Evolutionary conservation across 2,113 vertebrate genomes (phyloP).

Genomic region (Petrocephalus zakoni): DNA sequence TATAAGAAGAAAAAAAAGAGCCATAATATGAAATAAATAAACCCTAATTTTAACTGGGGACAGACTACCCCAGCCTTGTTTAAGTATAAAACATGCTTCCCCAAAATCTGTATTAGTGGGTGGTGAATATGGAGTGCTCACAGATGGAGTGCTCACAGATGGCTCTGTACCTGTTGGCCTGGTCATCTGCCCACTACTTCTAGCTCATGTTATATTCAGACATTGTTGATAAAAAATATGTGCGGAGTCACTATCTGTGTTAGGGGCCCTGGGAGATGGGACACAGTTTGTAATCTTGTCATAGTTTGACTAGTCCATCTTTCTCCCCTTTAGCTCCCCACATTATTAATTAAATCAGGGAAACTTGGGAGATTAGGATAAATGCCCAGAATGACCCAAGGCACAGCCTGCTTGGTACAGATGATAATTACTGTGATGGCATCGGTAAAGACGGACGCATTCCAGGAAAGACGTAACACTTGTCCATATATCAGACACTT

Average conservation of each 20-base stretch:
- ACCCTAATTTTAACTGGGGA: neutral
- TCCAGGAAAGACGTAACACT: constrained; percentile 15
- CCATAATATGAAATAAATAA: neutral
- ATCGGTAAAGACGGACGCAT: neutral
- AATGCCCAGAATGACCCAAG: neutral
- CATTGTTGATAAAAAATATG: neutral
- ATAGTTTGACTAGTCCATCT: neutral
- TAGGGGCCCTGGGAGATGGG: neutral
- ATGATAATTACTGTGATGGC: constrained; percentile 11
- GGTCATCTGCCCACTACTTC: neutral
- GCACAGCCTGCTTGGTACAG: neutral
- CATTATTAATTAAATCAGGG: neutral
- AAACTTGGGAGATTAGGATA: constrained; percentile 10
- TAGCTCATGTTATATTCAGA: neutral
- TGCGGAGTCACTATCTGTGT: neutral
- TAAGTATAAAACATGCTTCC: neutral
- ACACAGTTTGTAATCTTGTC: neutral
- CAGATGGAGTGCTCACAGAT: neutral
- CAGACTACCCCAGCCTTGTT: neutral
- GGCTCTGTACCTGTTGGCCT: neutral
- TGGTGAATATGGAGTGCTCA: neutral
- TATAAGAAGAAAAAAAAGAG: neutral
- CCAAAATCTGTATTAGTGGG: neutral
- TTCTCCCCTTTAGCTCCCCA: neutral
- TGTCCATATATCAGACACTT: neutral